Evolutionary conservation across 2,888 invertebrate species (phyloP).

Genomic region (Leptopterna dolabrata): DNA sequence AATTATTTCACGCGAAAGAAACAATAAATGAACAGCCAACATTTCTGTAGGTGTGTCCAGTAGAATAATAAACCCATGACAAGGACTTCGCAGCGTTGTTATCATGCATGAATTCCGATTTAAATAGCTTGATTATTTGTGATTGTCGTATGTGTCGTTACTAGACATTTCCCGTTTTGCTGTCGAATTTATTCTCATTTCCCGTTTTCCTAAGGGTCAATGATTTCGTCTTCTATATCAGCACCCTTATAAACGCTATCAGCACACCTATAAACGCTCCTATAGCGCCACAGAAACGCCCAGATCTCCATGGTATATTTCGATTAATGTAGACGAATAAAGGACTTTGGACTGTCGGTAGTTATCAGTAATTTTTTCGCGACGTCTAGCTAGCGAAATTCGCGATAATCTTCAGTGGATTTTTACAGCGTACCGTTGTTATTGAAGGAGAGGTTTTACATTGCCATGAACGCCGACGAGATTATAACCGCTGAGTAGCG

Average conservation of each 20-base stretch:
- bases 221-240: neutral
- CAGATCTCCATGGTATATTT: neutral
- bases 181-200: neutral
- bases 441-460: no score
- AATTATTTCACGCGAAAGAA: no score
- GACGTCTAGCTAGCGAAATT: neutral
- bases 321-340: neutral
- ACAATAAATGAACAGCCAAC: no score
- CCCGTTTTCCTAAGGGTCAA: neutral
- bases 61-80: no score
- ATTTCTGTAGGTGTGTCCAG: no score
- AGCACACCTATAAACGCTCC: neutral
- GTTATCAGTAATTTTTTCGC: neutral
- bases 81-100: neutral
- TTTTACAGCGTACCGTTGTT: no score
- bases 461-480: no score
- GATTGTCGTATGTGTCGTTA: neutral
- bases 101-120: neutral
- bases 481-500: no score
- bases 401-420: no score
- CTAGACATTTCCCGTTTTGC: neutral
- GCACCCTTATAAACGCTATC: neutral
- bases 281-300: neutral
- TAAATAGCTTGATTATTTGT: neutral
- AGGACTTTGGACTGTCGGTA: neutral